Evolutionary conservation across 2,113 vertebrate genomes (phyloP), one percentile per base, ranked within the genome.

Genomic region (Epinephelus fuscoguttatus): DNA sequence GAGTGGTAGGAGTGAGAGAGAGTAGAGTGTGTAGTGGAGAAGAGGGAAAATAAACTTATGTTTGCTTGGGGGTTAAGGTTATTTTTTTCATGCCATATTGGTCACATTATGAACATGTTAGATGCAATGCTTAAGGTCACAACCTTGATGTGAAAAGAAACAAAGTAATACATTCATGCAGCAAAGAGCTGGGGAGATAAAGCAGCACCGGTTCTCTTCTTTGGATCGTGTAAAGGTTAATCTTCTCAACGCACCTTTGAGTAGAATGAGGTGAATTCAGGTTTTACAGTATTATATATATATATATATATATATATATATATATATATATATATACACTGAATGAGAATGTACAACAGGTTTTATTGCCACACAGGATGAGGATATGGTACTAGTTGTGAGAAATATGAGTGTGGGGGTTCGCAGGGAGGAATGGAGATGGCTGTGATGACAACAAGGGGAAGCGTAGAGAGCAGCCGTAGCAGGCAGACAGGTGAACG

Each of bases 221-320:
- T 9, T 7, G 13, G 21, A 81, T 82, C 59, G 45, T 40, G 21
- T 56, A 45, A 59, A 56, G 47, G 66, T 74, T 78, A 62, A 81
- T 78, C 77, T 75, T 62, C 42, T 70, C 74, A 12, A 70, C 66
- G 2, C 37, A 52, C 4, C 17, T 71, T 60, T 61, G 11, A 68
- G 71, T 45, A n/a, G 59, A 70, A 47, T 68, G 49, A 72, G 3
- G 42, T 55, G 50, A 30, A 72, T 30, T 66, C 59, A 55, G 4
- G 30, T 66, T 9, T 17, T 25, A 52, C 10, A 52, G 12, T 6
- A 33, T 67, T 70, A 61, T 42, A 42, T 10, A 10, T 2, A 42
- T 42, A 42, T 27, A 27, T 27, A 27, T 27, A 27, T 27, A 27
- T 27, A 27, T 27, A 27, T 27, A 27, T 27, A 27, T 27, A 27